Base-by-base conservation (phyloP, 2,797 vertebrate species). In the Enteromius trimaculatus region DNA sequence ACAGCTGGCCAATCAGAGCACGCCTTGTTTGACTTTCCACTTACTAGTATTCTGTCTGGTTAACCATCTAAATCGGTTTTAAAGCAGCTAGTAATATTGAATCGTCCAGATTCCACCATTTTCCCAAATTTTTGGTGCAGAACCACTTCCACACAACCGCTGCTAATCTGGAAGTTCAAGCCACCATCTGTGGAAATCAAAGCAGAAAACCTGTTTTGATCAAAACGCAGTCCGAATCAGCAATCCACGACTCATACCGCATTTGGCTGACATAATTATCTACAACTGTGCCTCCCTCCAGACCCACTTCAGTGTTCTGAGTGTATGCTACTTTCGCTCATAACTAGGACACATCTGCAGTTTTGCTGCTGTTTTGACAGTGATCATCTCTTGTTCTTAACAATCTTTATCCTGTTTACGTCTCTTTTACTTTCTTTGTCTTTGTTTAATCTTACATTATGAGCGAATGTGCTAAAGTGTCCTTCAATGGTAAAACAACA, bases 111-210 rank as follows among this genome's bases (percentile, higher is more conserved):
- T 42, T 42, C 16, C n/a, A 62, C n/a, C n/a, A 76, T 66, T 77
- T 82, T 87, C 88, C 55, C 0, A 81, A 88, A 2, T 58, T 84
- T 89, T 89, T 16, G 21, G 51, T 23, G 53, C 6, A 4, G 3
- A 51, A 39, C 62, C 29, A 66, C 69, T 64, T 80, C 82, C 65
- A 86, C 84, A 82, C 79, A 84, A 65, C 74, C 81, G 66, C 81
- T 85, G 81, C 34, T 74, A 31, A 65, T 49, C 26, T 65, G 16
- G 19, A 66, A 68, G 62, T 68, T 68, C 1, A 62, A 23, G 14
- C 39, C 34, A 31, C 51, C 29, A 74, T 74, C 55, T 65, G 26
- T 49, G 58, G 58, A 85, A 74, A 76, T 66, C 21, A 76, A 44
- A 66, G 65, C 16, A 62, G 16, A 71, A 64, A 69, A 47, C 83